These are phyloP conservation scores for Antrozous pallidus DNA, from an alignment of 2,797 vertebrate genomes.

Conservation along the genomic window DNA sequence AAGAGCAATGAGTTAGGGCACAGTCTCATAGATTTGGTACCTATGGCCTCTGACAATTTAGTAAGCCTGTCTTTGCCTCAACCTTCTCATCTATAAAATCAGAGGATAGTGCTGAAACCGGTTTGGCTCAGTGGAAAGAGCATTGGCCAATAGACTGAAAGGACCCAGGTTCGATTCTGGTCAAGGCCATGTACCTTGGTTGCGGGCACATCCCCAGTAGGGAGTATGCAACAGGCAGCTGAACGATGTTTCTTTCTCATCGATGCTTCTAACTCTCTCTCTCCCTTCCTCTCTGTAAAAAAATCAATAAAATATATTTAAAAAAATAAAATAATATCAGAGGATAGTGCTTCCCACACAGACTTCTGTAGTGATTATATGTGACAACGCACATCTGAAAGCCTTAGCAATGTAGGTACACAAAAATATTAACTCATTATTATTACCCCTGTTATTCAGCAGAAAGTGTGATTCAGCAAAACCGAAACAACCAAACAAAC, in stretches of 20 bases:
- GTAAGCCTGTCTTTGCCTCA: not conserved
- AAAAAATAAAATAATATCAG: not conserved
- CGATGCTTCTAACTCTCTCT: no score
- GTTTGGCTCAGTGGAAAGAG: no score
- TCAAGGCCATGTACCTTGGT: no score
- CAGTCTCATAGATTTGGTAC: not conserved
- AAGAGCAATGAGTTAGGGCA: not conserved
- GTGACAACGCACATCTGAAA: not conserved
- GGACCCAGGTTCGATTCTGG: no score
- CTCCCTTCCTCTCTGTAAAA: no score
- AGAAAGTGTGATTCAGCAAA: not conserved
- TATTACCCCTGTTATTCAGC: not conserved
- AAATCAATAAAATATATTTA: no score
- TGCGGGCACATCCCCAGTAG: no score
- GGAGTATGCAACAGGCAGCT: no score
- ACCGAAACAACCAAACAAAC: not conserved
- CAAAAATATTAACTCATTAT: not conserved
- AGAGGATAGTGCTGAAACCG: not conserved
- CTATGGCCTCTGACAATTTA: not conserved
- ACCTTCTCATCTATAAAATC: not conserved
- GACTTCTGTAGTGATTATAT: not conserved
- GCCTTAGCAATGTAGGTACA: not conserved
- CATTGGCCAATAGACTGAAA: no score
- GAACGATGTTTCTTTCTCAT: no score
- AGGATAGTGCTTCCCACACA: not conserved